These are phyloP conservation scores for Lepus townsendii DNA, from an alignment of 2,797 vertebrate species.

Conservation along the genomic window DNA sequence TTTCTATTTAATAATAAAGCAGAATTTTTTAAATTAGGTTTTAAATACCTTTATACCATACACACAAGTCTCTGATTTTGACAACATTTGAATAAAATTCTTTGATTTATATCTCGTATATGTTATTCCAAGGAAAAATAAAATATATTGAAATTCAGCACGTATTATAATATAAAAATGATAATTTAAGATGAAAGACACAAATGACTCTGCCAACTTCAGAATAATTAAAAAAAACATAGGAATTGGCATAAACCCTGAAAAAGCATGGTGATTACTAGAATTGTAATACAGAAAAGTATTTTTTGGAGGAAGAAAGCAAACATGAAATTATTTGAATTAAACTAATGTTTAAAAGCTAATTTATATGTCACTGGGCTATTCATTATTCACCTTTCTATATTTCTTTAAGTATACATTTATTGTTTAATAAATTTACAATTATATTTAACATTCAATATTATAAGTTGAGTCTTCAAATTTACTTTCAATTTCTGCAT, in stretches of 20 bases:
- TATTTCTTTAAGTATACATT: not conserved
- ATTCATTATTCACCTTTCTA: not conserved
- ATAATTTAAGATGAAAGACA: not conserved
- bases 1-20: constrained; percentile 30
- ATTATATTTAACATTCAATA: not conserved
- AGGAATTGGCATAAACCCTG: not conserved
- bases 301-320: not conserved
- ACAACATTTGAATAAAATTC: constrained; percentile 20
- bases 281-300: not conserved
- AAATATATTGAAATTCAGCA: constrained; percentile 6
- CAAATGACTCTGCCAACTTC: not conserved
- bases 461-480: not conserved
- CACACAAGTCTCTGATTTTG: not conserved
- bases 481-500: constrained; percentile 15
- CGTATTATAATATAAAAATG: not conserved
- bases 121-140: constrained; percentile 39
- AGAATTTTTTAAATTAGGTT: constrained; percentile 21
- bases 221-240: constrained; percentile 24
- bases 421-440: not conserved
- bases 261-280: not conserved
- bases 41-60: not conserved
- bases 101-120: not conserved
- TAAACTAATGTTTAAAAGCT: not conserved
- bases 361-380: not conserved
- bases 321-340: not conserved